Conservation (phyloP, 2,888 invertebrate genomes). For the Allolobophora icterica region DNA sequence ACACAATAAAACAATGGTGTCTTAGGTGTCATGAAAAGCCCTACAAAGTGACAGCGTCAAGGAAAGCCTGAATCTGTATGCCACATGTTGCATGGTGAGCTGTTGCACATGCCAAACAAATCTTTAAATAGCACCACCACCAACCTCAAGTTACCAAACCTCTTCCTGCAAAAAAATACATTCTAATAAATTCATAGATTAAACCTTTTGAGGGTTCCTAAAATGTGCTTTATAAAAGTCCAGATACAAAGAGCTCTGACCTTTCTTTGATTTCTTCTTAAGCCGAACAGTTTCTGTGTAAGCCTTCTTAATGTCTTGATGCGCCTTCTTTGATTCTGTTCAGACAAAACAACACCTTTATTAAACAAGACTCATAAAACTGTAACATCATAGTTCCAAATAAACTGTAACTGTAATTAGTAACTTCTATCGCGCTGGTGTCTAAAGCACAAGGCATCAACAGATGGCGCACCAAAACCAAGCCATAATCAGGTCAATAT, state of each 20-base stretch:
- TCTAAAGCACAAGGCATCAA: background rate
- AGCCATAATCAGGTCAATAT: no score
- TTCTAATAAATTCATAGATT: background rate
- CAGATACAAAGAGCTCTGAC: background rate
- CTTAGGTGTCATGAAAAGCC: no score
- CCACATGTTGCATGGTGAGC: no score
- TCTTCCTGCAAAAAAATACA: background rate
- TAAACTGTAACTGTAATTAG: background rate
- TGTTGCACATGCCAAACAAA: no score
- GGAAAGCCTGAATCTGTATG: no score
- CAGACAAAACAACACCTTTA: background rate
- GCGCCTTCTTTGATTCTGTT: conserved; percentile 15
- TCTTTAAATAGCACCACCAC: no score
- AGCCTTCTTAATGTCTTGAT: conserved; percentile 30
- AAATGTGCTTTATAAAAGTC: no score
- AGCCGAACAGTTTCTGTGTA: conserved; percentile 29
- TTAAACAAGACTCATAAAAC: background rate
- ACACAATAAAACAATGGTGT: no score
- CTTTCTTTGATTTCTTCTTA: conserved; percentile 25
- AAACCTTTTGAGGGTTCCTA: background rate
- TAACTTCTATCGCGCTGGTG: background rate
- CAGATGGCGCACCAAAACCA: no score
- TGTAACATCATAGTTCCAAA: background rate
- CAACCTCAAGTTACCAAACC: no score
- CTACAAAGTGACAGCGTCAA: no score